These are phyloP conservation scores for Rhineura floridana DNA, from an alignment of 2,113 vertebrate genomes.

Conservation along the genomic window DNA sequence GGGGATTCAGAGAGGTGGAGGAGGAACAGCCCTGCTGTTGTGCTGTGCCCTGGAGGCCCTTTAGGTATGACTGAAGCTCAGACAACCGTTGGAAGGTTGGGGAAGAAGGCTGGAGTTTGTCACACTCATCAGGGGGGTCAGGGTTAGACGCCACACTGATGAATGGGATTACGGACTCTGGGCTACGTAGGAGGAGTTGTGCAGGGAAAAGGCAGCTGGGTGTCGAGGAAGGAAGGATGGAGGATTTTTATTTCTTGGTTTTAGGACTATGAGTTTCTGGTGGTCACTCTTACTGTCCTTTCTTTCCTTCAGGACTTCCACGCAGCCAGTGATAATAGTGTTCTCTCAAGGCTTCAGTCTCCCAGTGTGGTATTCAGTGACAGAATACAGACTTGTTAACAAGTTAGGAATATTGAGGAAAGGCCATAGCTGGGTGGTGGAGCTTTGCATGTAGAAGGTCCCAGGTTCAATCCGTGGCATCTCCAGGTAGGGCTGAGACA, in stretches of 20 bases:
- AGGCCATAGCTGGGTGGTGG: no score
- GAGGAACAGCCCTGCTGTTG: neutral
- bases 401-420: neutral
- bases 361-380: neutral
- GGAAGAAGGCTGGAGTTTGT: neutral
- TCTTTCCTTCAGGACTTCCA: neutral
- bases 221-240: neutral
- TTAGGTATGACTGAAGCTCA: neutral
- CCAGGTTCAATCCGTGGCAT: no score
- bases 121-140: neutral
- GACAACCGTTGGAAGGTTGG: neutral
- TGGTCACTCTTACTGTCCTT: neutral
- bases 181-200: neutral
- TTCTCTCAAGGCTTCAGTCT: neutral
- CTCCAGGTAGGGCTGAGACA: no score
- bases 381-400: neutral
- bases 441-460: no score
- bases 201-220: neutral
- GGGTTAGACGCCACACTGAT: neutral
- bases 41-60: neutral
- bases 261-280: neutral
- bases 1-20: neutral
- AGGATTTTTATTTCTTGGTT: neutral
- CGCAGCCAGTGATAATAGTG: neutral
- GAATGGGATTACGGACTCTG: neutral